A percentile compares a stretch with the other conserved stretches of the same genome.
These are phyloP conservation scores for Gymnothorax reevesii DNA, from an alignment of 2,797 vertebrate species.

Conservation along the genomic window DNA sequence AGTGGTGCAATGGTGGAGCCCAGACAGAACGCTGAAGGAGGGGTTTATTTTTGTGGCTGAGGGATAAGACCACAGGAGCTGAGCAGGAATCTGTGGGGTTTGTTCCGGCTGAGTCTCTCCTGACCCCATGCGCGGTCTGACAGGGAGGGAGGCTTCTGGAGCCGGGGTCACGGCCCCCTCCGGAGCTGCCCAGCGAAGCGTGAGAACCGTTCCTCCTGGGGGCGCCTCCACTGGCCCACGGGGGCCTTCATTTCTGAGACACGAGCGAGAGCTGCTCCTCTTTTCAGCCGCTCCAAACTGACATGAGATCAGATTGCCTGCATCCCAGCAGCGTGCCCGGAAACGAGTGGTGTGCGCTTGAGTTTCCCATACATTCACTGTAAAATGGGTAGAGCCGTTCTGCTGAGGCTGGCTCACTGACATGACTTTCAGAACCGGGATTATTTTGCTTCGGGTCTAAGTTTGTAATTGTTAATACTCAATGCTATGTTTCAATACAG, in stretches of 20 bases:
- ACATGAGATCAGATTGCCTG: not conserved
- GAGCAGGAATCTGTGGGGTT: not conserved
- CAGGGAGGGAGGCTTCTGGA: not conserved
- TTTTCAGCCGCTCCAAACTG: not conserved
- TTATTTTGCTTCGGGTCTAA: not conserved
- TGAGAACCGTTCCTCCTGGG: not conserved
- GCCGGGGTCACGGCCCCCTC: not conserved
- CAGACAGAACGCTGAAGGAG: not conserved
- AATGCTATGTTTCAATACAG: not conserved
- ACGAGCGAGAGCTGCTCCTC: not conserved
- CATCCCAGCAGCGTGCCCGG: not conserved
- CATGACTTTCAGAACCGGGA: not conserved
- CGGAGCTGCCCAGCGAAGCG: not conserved
- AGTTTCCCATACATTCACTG: not conserved
- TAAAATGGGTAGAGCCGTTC: not conserved
- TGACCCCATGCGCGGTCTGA: not conserved
- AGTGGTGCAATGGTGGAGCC: not conserved
- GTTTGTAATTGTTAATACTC: not conserved
- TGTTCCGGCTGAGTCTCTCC: not conserved
- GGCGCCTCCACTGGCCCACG: not conserved
- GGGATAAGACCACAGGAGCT: not conserved
- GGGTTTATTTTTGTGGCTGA: not conserved
- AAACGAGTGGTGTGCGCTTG: not conserved
- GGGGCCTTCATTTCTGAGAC: conserved; percentile 9
- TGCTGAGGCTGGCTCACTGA: not conserved